Percentiles rank a stretch among this genome's conserved stretches.
Conservation (phyloP, 2,797 vertebrate genomes). For the Chanos chanos region DNA sequence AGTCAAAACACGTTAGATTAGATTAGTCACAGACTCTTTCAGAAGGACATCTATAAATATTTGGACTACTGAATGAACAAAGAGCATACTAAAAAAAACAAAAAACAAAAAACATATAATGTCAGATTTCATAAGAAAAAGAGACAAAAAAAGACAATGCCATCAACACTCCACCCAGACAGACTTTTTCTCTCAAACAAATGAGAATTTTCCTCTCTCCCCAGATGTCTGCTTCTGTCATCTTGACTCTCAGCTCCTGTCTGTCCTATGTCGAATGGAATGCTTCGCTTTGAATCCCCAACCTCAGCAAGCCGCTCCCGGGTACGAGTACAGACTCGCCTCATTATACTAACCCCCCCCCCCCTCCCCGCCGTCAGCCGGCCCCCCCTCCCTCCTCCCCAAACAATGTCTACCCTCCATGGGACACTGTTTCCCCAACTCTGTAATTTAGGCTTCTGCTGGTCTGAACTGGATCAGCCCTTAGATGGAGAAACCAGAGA, state of each 20-base stretch:
- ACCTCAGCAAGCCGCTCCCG: constrained; percentile 60
- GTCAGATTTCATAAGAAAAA: not conserved
- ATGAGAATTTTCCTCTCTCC: not conserved
- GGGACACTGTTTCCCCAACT: constrained; percentile 45
- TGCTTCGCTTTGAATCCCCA: constrained; percentile 57
- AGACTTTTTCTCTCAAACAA: constrained; percentile 1
- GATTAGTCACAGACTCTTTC: too few relatives aligned
- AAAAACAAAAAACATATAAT: not conserved
- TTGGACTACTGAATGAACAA: too few relatives aligned
- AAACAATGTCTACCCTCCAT: constrained; percentile 50
- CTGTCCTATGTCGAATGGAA: constrained; percentile 17
- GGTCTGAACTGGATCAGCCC: constrained; percentile 23
- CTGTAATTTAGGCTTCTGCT: constrained; percentile 51
- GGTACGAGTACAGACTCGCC: constrained; percentile 39
- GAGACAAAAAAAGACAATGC: not conserved
- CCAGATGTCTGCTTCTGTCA: constrained; percentile 13
- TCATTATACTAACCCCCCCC: constrained; percentile 43
- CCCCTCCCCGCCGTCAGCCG: constrained; percentile 37
- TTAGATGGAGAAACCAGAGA: constrained; percentile 70
- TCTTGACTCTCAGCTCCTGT: constrained; percentile 28
- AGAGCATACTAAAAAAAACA: too few relatives aligned
- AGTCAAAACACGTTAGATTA: not conserved
- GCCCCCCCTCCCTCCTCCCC: too few relatives aligned
- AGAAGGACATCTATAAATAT: too few relatives aligned
- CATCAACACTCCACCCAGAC: not conserved